Conservation (phyloP, 2,113 vertebrate genomes). For the Crotalus tigris region DNA sequence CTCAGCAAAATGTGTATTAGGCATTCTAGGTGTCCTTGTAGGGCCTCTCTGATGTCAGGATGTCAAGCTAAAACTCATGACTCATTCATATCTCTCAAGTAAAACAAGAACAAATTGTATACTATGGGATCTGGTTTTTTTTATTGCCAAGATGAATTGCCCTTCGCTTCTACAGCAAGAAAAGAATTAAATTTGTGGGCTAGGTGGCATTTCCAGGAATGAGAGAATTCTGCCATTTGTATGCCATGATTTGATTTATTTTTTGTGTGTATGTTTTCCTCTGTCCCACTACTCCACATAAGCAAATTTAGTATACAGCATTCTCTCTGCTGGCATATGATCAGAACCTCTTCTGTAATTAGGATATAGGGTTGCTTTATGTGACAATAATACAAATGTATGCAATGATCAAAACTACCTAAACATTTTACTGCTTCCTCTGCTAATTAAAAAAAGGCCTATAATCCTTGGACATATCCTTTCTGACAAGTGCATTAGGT, state of each 20-base stretch:
- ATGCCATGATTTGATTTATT: neutral
- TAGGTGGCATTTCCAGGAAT: neutral
- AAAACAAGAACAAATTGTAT: neutral
- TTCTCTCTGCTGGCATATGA: neutral
- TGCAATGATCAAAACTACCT: neutral
- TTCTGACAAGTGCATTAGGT: constrained; percentile 1
- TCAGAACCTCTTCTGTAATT: neutral
- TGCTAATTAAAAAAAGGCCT: neutral
- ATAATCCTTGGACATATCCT: constrained; percentile 2
- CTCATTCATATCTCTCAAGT: neutral
- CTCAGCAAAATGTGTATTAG: neutral
- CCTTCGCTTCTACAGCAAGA: neutral
- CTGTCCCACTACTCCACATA: neutral
- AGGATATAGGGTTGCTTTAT: neutral
- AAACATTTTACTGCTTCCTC: neutral
- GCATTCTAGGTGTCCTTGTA: neutral
- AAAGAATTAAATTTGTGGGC: neutral
- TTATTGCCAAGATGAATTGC: neutral
- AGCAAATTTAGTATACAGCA: neutral
- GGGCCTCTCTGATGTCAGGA: neutral
- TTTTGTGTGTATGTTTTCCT: neutral
- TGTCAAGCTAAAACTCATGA: neutral
- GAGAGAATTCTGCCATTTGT: neutral
- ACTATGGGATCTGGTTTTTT: neutral
- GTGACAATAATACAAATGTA: neutral